Percentiles rank a stretch among this genome's conserved stretches.
Conservation (phyloP, 2,888 invertebrate genomes). For the Aspidapion aeneum region DNA sequence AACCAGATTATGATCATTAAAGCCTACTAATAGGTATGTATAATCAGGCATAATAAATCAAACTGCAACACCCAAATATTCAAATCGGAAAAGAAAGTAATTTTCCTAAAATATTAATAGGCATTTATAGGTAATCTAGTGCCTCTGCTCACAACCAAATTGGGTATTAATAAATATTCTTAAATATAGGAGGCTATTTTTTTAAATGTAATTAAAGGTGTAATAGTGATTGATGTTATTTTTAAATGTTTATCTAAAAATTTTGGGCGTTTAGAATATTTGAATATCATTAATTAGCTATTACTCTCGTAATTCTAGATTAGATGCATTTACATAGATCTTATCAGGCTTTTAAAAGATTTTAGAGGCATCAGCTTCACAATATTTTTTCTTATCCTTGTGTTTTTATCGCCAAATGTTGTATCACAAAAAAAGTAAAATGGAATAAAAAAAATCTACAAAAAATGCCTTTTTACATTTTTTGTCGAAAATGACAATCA, state of each 20-base stretch:
- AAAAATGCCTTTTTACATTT: no score
- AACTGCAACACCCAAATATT: not conserved
- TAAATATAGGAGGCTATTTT: not conserved
- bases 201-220: not conserved
- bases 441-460: no score
- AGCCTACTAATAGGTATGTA: no score
- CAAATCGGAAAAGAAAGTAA: not conserved
- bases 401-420: no score
- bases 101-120: not conserved
- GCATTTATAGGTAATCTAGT: not conserved
- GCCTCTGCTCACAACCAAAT: not conserved
- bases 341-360: no score
- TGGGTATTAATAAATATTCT: not conserved
- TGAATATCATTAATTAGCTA: no score
- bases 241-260: not conserved
- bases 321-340: no score
- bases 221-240: not conserved
- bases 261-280: not conserved
- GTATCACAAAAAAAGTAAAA: no score
- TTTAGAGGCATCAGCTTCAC: no score
- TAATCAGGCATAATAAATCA: not conserved
- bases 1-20: not conserved
- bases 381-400: no score
- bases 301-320: no score
- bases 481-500: no score